Evolutionary conservation across 2,797 vertebrate genomes (phyloP), one percentile per base, ranked within the genome.

Genomic region (Moxostoma hubbsi): DNA sequence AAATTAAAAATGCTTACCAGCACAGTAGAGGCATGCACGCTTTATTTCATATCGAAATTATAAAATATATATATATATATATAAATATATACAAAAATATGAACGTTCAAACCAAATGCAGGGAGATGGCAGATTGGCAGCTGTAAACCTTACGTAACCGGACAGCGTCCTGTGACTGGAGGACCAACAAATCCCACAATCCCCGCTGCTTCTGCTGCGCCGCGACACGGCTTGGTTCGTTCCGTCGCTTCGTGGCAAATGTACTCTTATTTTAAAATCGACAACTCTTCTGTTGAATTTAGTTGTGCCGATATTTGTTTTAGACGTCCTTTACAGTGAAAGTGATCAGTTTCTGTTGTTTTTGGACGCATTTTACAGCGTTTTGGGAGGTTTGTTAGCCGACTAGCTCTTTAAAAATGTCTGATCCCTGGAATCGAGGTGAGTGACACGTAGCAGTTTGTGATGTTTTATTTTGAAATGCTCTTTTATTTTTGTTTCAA

Each of bases 351-450:
- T 59, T 66, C 55, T 18, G 11, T 49, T 6, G 5, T 0, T 47
- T 12, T 59, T 9, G 9, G 4, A 4, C 8, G 24, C 16, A 7
- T 70, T 55, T 67, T n/a, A 0, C 0, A 16, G 45, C 55, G 13
- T 16, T 18, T 72, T 45, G 13, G 1, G 2, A 4, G 12, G 5
- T 6, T 54, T 69, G 15, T 55, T 67, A 69, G 75, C 16, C 1
- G 15, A 16, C 50, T 74, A 72, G 54, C 59, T 57, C 6, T 72
- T 50, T 16, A 58, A 85, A 84, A 13, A 87, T 87, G 85, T 80
- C 84, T 67, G 85, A 87, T 76, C 59, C 81, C 6, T 85, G 85
- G 85, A 87, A 75, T 68, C 83, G 85, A 63, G 85, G 85, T 86
- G 18, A 84, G 82, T 85, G 80, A 82, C 82, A 86, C 84, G 84